Conservation (phyloP, 1,140 invertebrate species). For the Drosophila nebulosa region DNA sequence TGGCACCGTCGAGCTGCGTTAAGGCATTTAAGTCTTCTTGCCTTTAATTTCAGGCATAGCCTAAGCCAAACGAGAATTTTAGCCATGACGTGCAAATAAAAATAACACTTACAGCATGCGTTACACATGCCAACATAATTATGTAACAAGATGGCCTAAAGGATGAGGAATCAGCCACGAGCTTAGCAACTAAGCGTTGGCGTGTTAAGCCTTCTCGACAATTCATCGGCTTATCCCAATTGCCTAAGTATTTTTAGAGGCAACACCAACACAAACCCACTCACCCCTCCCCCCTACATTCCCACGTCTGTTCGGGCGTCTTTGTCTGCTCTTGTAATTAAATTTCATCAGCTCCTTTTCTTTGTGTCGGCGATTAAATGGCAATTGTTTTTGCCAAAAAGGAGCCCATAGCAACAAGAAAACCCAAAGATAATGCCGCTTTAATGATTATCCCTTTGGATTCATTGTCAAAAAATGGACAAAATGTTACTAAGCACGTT, state of each 20-base stretch:
- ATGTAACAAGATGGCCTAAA: slow-evolving; percentile 6
- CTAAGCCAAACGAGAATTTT: slow-evolving; percentile 19
- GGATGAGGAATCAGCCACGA: background rate
- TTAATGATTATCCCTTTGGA: background rate
- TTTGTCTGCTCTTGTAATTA: slow-evolving; percentile 37
- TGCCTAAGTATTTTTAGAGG: background rate
- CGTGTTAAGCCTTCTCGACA: slow-evolving; percentile 3
- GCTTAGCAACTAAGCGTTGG: slow-evolving; percentile 1
- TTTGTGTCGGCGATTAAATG: slow-evolving; percentile 51
- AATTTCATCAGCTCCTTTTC: slow-evolving; percentile 36
- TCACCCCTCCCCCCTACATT: too few relatives aligned
- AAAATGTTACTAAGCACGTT: background rate
- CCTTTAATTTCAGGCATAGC: slow-evolving; percentile 58
- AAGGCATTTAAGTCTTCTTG: slow-evolving; percentile 70
- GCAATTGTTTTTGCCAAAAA: slow-evolving; percentile 47
- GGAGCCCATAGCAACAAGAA: slow-evolving; percentile 7
- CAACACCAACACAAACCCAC: background rate
- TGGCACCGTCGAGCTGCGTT: slow-evolving; percentile 48
- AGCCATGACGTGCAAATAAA: slow-evolving; percentile 65
- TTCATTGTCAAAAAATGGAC: background rate
- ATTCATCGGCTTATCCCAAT: slow-evolving; percentile 4
- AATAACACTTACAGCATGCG: slow-evolving; percentile 56
- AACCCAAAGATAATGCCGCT: background rate
- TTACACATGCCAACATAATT: slow-evolving; percentile 40
- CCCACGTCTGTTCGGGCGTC: background rate